Evolutionary conservation across 2,888 invertebrate genomes (phyloP).

Genomic region (Tridacna gigas): DNA sequence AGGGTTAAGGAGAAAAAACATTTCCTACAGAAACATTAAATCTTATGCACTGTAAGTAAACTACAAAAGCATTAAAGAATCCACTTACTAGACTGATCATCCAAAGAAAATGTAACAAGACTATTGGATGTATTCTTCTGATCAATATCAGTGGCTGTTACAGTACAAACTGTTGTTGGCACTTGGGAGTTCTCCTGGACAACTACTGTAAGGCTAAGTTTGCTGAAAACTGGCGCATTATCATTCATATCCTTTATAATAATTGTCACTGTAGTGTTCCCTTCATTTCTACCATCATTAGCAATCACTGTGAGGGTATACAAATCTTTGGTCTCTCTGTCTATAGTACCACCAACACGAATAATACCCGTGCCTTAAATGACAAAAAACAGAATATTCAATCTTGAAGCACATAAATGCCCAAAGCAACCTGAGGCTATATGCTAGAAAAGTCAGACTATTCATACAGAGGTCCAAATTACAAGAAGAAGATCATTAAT

Average conservation of each 20-base stretch:
- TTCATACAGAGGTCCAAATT: no score
- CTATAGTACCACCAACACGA: constrained; percentile 43
- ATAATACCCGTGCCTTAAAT: constrained; percentile 35
- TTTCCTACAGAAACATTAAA: no score
- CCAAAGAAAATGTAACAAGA: constrained; percentile 12
- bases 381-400: no score
- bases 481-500: no score
- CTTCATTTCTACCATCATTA: constrained; percentile 36
- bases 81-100: background rate
- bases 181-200: constrained; percentile 41
- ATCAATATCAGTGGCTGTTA: constrained; percentile 35
- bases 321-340: constrained; percentile 51
- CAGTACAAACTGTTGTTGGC: constrained; percentile 1
- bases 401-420: no score
- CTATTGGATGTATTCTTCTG: constrained; percentile 37
- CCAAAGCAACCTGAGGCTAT: no score
- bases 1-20: no score
- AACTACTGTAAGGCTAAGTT: background rate
- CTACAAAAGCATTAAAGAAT: no score
- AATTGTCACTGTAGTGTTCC: constrained; percentile 40
- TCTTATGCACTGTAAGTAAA: no score
- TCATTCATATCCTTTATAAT: constrained; percentile 63
- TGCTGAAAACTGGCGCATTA: constrained; percentile 58
- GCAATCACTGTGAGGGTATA: constrained; percentile 52
- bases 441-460: no score